Percentiles rank a stretch among this genome's conserved stretches.
phyloP scores from a whole-genome alignment of 2,888 invertebrate genomes.

The Agrotis puta region DNA sequence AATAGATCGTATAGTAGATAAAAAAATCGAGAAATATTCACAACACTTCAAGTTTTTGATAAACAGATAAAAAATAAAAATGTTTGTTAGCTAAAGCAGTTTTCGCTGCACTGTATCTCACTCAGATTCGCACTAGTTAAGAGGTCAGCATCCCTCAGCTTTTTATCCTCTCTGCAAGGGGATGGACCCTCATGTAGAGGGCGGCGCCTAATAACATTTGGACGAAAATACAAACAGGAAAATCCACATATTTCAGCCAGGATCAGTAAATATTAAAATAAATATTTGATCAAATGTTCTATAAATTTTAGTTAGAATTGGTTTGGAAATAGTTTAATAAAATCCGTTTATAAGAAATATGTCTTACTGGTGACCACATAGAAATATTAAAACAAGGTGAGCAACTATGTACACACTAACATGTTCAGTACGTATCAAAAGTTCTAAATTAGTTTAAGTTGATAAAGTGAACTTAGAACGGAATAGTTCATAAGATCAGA shows the following conservation, averaged over 20 bases:
- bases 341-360: neutral
- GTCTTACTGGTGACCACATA: too few relatives aligned
- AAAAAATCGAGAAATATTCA: neutral
- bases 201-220: slow-evolving; percentile 72
- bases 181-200: slow-evolving; percentile 78
- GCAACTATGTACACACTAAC: neutral
- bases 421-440: neutral
- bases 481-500: too few relatives aligned
- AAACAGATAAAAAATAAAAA: neutral
- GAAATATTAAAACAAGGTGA: too few relatives aligned
- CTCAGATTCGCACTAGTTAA: slow-evolving; percentile 69
- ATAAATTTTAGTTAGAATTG: too few relatives aligned
- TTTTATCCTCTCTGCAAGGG: slow-evolving; percentile 78
- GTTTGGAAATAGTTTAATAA: neutral
- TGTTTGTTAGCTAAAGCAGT: neutral
- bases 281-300: neutral
- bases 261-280: neutral
- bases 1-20: neutral
- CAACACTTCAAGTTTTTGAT: neutral
- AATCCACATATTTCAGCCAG: slow-evolving; percentile 35
- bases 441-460: neutral
- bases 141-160: slow-evolving; percentile 83
- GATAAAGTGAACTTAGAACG: neutral
- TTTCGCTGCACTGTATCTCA: slow-evolving; percentile 42
- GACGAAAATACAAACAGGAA: slow-evolving; percentile 49